phyloP scores from a whole-genome alignment of 2,888 invertebrate species.

The Lycocerus yunnanus region DNA sequence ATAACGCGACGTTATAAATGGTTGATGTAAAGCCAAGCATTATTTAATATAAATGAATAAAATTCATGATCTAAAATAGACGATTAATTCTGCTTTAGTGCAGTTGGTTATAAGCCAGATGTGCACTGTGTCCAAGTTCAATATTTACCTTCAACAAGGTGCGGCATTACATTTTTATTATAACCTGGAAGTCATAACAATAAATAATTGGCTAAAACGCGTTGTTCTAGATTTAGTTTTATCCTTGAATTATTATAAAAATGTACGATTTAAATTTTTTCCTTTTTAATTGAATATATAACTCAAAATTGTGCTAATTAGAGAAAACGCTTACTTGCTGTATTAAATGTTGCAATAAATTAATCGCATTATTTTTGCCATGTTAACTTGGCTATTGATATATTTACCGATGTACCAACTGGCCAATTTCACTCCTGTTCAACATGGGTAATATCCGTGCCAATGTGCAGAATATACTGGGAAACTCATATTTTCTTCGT shows the following conservation, averaged over 20 bases:
- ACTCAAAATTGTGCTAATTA: neutral
- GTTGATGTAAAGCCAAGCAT: neutral
- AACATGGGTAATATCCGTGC: too few relatives aligned
- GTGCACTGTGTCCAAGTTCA: slow-evolving; percentile 3
- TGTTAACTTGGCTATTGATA: neutral
- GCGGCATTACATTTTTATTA: slow-evolving; percentile 22
- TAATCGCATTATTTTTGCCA: neutral
- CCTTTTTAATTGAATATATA: neutral
- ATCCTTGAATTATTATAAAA: slow-evolving; percentile 19
- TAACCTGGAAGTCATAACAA: slow-evolving; percentile 23
- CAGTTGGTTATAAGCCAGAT: neutral
- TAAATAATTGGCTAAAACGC: slow-evolving; percentile 28
- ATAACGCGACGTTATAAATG: neutral
- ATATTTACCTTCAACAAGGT: slow-evolving; percentile 19
- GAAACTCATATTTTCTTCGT: too few relatives aligned
- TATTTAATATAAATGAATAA: neutral
- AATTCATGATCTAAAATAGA: neutral
- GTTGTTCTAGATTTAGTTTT: slow-evolving; percentile 21
- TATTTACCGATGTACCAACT: too few relatives aligned
- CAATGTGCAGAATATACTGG: too few relatives aligned
- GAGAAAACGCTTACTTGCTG: neutral
- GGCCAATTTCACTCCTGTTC: too few relatives aligned
- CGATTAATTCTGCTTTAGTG: neutral
- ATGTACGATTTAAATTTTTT: slow-evolving; percentile 2
- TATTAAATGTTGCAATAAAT: neutral